Evolutionary conservation across 2,797 vertebrate genomes (phyloP).

Genomic region (Clarias platycephalus): DNA sequence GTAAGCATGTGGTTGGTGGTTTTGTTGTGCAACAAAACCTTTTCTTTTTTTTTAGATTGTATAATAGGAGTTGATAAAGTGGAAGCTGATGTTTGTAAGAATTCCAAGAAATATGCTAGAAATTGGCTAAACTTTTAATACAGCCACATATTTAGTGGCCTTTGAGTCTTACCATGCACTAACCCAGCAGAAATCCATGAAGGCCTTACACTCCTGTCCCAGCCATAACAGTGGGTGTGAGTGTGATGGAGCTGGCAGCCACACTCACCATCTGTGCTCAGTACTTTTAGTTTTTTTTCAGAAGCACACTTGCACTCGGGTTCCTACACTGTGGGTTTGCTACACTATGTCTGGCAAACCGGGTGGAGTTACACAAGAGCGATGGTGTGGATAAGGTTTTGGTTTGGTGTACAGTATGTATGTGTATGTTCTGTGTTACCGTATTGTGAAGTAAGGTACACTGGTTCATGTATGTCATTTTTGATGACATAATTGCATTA

Average conservation of each 20-base stretch:
- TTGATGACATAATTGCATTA: not conserved
- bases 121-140: not conserved
- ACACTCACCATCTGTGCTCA: slow-evolving; percentile 66
- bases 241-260: slow-evolving; percentile 71
- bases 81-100: not conserved
- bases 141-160: slow-evolving; percentile 29
- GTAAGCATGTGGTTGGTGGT: not conserved
- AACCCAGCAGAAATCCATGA: slow-evolving; percentile 59
- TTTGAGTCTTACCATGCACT: slow-evolving; percentile 61
- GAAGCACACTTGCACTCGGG: slow-evolving; percentile 56
- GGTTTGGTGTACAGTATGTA: not conserved
- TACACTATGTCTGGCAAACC: slow-evolving; percentile 25
- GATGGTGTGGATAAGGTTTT: slow-evolving; percentile 27
- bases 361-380: slow-evolving; percentile 30
- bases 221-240: slow-evolving; percentile 58
- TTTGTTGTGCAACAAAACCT: not conserved
- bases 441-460: not conserved
- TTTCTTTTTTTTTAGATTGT: not conserved
- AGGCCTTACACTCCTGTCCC: slow-evolving; percentile 46
- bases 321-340: slow-evolving; percentile 44
- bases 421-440: not conserved
- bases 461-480: not conserved
- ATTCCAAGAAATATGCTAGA: not conserved
- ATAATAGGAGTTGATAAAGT: not conserved
- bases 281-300: slow-evolving; percentile 48